Conservation (phyloP, 1,140 invertebrate species). For the Copidosoma floridanum region DNA sequence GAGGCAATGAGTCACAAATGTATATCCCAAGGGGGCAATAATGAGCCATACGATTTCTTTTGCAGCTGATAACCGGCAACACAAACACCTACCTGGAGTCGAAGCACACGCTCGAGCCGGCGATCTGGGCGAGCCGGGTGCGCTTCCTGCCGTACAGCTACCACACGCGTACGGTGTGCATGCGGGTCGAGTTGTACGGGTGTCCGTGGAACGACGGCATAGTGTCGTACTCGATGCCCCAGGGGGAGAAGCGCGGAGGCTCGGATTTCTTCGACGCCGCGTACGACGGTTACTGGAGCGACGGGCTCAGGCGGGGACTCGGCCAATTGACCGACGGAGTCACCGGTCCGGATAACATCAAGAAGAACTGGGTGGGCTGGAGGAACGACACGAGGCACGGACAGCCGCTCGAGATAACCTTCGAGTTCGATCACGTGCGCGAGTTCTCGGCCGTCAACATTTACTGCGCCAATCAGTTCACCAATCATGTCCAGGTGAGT, state of each 20-base stretch:
- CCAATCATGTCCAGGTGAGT: slow-evolving; percentile 74
- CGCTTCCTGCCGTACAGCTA: slow-evolving; percentile 81
- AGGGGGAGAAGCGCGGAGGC: slow-evolving; percentile 77
- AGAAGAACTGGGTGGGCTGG: slow-evolving; percentile 91
- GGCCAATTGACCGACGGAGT: slow-evolving; percentile 84
- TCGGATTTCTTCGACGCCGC: slow-evolving; percentile 87
- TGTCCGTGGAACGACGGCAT: slow-evolving; percentile 68
- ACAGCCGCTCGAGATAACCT: slow-evolving; percentile 72
- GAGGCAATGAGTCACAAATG: too few relatives aligned
- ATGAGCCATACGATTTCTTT: too few relatives aligned
- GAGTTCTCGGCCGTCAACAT: slow-evolving; percentile 85
- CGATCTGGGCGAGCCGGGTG: slow-evolving; percentile 76
- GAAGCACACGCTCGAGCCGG: slow-evolving; percentile 72
- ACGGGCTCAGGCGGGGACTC: slow-evolving; percentile 69
- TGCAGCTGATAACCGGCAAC: slow-evolving; percentile 77
- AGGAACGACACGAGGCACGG: slow-evolving; percentile 72
- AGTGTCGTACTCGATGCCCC: slow-evolving; percentile 57
- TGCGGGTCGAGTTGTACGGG: slow-evolving; percentile 81
- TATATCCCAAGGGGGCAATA: too few relatives aligned
- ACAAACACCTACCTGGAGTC: slow-evolving; percentile 79
- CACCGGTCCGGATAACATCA: slow-evolving; percentile 74
- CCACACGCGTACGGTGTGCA: slow-evolving; percentile 80
- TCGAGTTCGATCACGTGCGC: slow-evolving; percentile 83
- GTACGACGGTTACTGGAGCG: slow-evolving; percentile 86
- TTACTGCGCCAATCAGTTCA: slow-evolving; percentile 80